phyloP scores from a whole-genome alignment of 2,113 vertebrate species.

The Sylvietta virens region DNA sequence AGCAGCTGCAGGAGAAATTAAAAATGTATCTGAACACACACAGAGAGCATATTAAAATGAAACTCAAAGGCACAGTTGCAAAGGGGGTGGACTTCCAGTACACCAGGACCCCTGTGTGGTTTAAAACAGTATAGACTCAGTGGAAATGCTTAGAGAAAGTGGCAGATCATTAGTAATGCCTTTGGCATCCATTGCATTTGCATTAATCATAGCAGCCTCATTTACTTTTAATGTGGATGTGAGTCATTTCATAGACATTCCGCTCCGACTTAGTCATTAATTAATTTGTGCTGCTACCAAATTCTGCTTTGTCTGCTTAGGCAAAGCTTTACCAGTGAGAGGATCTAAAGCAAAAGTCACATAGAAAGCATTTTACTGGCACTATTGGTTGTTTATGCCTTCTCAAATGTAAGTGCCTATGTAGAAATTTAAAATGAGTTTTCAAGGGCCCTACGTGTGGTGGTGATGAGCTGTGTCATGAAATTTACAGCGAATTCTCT shows the following conservation, averaged over 20 bases:
- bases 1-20: slow-evolving; percentile 28
- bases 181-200: slow-evolving; percentile 53
- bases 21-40: slow-evolving; percentile 26
- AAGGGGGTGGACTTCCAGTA: background rate
- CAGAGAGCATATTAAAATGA: slow-evolving; percentile 8
- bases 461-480: background rate
- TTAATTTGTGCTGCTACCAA: slow-evolving; percentile 56
- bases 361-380: background rate
- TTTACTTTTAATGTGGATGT: slow-evolving; percentile 62
- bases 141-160: slow-evolving; percentile 27
- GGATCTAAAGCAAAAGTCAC: background rate
- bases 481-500: background rate
- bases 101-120: background rate
- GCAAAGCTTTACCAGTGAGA: background rate
- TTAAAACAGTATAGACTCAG: background rate
- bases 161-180: slow-evolving; percentile 25
- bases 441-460: background rate
- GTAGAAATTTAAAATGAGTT: background rate
- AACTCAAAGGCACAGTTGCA: slow-evolving; percentile 11
- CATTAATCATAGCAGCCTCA: slow-evolving; percentile 59
- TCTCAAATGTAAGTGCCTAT: background rate
- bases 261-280: background rate
- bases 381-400: background rate
- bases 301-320: slow-evolving; percentile 57
- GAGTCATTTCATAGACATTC: slow-evolving; percentile 58